These are phyloP conservation scores for Calameuta filiformis DNA, from an alignment of 2,888 invertebrate species.

Conservation along the genomic window DNA sequence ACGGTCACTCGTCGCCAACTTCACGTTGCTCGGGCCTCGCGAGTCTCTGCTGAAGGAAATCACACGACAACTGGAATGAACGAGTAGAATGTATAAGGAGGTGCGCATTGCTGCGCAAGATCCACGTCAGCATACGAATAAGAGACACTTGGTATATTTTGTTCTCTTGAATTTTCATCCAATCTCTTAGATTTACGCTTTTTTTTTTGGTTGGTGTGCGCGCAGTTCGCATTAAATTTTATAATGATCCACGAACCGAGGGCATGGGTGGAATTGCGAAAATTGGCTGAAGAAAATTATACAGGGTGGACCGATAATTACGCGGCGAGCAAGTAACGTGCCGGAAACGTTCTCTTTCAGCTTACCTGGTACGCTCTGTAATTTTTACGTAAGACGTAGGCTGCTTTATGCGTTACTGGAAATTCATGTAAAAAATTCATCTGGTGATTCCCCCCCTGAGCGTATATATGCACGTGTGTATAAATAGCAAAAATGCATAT, in stretches of 20 bases:
- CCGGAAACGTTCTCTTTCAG: constrained; percentile 4
- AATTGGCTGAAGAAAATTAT: background rate
- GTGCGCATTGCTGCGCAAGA: constrained; percentile 47
- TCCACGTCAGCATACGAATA: constrained; percentile 5
- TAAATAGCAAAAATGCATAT: background rate
- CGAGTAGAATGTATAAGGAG: constrained; percentile 47
- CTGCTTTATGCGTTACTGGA: background rate
- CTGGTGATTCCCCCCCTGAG: background rate
- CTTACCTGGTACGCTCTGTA: background rate
- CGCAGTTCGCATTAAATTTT: background rate
- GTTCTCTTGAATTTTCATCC: background rate
- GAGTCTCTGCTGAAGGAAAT: constrained; percentile 32
- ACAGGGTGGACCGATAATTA: constrained; percentile 3
- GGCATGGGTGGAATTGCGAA: background rate
- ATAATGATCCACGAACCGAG: background rate
- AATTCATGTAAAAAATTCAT: background rate
- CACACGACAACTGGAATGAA: constrained; percentile 31
- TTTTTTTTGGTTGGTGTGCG: background rate
- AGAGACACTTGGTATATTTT: background rate
- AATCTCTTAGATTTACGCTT: background rate
- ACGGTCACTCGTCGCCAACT: background rate
- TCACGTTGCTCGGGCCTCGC: background rate
- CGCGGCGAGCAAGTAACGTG: background rate
- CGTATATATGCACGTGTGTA: background rate
- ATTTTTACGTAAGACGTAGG: background rate